Evolutionary conservation across 2,113 vertebrate species (phyloP), one percentile per base, ranked within the genome.

Genomic region (Chaetorhynchus papuensis): DNA sequence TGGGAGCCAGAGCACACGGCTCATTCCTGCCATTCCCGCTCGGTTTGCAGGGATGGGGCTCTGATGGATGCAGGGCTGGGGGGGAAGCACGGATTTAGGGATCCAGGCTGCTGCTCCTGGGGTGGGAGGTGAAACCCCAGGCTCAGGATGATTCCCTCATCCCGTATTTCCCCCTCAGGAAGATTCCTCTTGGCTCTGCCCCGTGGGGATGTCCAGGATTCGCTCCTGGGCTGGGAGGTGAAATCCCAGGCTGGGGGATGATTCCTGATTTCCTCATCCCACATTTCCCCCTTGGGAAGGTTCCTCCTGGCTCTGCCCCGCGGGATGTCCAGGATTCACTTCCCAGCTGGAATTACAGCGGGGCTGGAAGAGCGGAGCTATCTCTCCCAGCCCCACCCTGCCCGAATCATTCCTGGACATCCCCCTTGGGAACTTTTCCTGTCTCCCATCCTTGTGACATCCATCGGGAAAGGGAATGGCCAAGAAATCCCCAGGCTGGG

Each of bases 1-100:
- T 53, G 19, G 1, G 7, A 95, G 93, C 96, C 96, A 96, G 87
- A 79, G 63, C 90, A 28, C 35, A 5, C 13, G 65, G 49, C 87
- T 71, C 28, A 0, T 60, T 71, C 35, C 79, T 15, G 9, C 65
- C 1, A 0, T 1, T 75, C 41, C 31, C 4, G 16, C 71, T 60
- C 20, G 0, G 0, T 35, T 65, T 1, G 5, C 41, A 1, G 49
- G 74, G 78, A 87, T n/a, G 24, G n/a, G 78, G 61, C 57, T 91
- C 65, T 14, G 0, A 1, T 0, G 47, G 83, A 39, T 70, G 80
- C 13, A 5, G 81, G 52, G 33, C 79, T 0, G 1, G 35, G 30
- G 28, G 18, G n/a, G 10, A 56, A 30, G n/a, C 0, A 1, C 10
- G 15, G 35, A 4, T 42, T 49, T 42, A 4, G 52, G 60, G 60